Evolutionary conservation across 2,888 invertebrate genomes (phyloP).

Genomic region (Girardia tigrina): DNA sequence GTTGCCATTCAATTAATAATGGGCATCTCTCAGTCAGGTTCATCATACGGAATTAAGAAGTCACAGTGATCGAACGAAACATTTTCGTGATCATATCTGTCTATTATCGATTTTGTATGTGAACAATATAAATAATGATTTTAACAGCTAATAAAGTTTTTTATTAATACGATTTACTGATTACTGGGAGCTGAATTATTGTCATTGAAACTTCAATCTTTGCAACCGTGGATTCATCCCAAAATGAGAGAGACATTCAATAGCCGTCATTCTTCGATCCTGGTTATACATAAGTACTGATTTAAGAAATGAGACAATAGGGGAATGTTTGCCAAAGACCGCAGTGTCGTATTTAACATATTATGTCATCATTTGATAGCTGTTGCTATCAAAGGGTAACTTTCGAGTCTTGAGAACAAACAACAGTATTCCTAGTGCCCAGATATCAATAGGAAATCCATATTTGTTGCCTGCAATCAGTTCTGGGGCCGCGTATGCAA

Average conservation of each 20-base stretch:
- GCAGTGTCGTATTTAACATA: neutral
- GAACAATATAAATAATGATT: no score
- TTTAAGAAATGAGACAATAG: neutral
- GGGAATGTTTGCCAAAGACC: neutral
- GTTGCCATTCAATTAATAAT: neutral
- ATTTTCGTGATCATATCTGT: no score
- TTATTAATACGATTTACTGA: no score
- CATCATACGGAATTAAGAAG: neutral
- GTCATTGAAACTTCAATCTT: neutral
- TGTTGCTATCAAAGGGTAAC: neutral
- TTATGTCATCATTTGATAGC: neutral
- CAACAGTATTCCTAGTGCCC: neutral
- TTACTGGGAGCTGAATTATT: no score
- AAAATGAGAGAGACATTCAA: neutral
- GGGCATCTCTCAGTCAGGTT: neutral
- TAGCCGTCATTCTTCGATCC: neutral
- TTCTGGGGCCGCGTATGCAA: neutral
- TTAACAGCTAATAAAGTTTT: no score
- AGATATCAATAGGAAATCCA: neutral
- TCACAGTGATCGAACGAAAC: no score
- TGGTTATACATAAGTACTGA: neutral
- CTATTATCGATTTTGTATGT: no score
- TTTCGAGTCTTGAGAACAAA: neutral
- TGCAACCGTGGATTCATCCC: neutral
- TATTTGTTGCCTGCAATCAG: neutral